Evolutionary conservation across 2,888 invertebrate species (phyloP).

Genomic region (Branchipolynoe longqiensis): DNA sequence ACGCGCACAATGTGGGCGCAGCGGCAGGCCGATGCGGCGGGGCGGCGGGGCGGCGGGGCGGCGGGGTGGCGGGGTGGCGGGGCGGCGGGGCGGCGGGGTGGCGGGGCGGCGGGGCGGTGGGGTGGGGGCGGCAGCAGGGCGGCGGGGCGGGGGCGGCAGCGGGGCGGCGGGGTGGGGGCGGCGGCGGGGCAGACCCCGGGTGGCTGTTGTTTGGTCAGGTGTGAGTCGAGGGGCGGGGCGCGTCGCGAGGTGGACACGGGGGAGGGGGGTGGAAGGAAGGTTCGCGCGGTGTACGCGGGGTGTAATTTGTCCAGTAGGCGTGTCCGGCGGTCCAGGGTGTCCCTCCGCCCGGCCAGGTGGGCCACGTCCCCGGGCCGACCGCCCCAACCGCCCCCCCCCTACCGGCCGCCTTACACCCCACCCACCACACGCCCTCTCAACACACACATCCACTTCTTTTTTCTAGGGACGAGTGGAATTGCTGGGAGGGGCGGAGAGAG

Average conservation of each 20-base stretch:
- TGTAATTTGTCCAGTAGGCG: not conserved
- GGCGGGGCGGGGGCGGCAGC: constrained; percentile 16
- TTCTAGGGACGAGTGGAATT: too few relatives aligned
- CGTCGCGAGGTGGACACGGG: not conserved
- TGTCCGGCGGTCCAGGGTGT: not conserved
- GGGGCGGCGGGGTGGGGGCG: not conserved
- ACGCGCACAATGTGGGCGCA: too few relatives aligned
- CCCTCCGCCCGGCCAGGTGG: constrained; percentile 53
- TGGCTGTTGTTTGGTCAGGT: constrained; percentile 46
- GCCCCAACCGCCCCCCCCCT: constrained; percentile 27
- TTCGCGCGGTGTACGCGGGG: not conserved
- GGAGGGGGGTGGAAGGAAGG: too few relatives aligned
- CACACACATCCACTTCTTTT: too few relatives aligned
- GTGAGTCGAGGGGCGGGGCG: not conserved
- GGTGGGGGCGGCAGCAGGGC: not conserved
- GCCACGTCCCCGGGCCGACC: constrained; percentile 15
- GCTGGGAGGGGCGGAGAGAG: too few relatives aligned
- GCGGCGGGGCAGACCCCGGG: constrained; percentile 1
- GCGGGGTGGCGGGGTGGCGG: not conserved
- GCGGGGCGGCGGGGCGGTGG: not conserved
- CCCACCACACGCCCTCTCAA: not conserved
- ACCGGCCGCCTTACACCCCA: constrained; percentile 1
- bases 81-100: not conserved
- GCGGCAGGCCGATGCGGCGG: too few relatives aligned
- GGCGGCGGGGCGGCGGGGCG: not conserved